Evolutionary conservation across 1,140 invertebrate species (phyloP).

Genomic region (Rhopalosiphum padi): DNA sequence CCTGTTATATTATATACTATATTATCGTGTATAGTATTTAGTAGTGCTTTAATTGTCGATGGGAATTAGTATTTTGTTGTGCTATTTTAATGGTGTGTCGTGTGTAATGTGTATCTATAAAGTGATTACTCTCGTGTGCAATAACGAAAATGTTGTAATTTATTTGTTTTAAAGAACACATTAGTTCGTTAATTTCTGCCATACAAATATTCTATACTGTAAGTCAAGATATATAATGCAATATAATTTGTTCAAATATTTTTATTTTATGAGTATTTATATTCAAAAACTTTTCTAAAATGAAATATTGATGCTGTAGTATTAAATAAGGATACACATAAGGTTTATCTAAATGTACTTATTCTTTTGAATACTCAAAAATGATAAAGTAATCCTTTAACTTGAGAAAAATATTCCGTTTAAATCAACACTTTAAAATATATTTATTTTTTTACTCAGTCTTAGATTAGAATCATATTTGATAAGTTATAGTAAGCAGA

Average conservation of each 20-base stretch:
- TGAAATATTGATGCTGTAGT: too few relatives aligned
- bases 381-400: too few relatives aligned
- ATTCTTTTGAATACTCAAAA: too few relatives aligned
- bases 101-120: background rate
- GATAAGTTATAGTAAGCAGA: too few relatives aligned
- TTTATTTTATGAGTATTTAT: background rate
- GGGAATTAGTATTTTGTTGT: background rate
- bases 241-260: background rate
- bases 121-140: background rate
- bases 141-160: background rate
- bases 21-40: background rate
- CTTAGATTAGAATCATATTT: too few relatives aligned
- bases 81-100: background rate
- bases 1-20: background rate
- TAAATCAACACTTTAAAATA: too few relatives aligned
- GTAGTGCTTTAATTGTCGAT: background rate
- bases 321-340: too few relatives aligned
- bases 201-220: background rate
- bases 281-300: too few relatives aligned
- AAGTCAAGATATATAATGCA: background rate
- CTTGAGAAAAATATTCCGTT: too few relatives aligned
- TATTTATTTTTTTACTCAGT: too few relatives aligned
- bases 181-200: background rate
- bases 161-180: conserved; percentile 21
- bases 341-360: too few relatives aligned